These are phyloP conservation scores for Dromococcyx pavoninus DNA, from an alignment of 2,797 vertebrate genomes.

Conservation along the genomic window DNA sequence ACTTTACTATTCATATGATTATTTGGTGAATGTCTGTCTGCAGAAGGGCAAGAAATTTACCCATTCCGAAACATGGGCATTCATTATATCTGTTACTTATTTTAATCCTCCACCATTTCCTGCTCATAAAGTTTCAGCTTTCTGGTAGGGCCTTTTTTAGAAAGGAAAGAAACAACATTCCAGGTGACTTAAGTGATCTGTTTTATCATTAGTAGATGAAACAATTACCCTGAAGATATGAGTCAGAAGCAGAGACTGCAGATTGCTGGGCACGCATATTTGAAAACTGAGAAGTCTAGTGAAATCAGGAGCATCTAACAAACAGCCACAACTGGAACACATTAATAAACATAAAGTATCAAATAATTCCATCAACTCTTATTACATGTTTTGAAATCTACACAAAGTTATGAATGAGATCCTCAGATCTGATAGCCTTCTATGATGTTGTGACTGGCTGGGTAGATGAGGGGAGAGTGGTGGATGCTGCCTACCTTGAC, in stretches of 20 bases:
- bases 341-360: neutral
- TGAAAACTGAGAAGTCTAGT: neutral
- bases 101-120: neutral
- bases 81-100: neutral
- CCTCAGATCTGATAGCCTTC: neutral
- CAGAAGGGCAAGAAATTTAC: neutral
- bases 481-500: too few species aligned
- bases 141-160: neutral
- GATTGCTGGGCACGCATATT: neutral
- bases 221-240: neutral
- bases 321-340: neutral
- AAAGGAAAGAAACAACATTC: neutral
- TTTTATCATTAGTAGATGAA: neutral
- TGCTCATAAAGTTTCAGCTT: neutral
- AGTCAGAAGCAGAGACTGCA: neutral
- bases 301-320: neutral
- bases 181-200: neutral
- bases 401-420: neutral
- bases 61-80: neutral
- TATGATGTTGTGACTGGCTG: too few species aligned
- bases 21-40: neutral
- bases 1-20: neutral
- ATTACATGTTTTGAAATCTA: neutral
- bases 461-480: too few species aligned
- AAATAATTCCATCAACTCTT: accelerated